Conservation (phyloP, 2,888 invertebrate genomes). For the Mythimna albipuncta region DNA sequence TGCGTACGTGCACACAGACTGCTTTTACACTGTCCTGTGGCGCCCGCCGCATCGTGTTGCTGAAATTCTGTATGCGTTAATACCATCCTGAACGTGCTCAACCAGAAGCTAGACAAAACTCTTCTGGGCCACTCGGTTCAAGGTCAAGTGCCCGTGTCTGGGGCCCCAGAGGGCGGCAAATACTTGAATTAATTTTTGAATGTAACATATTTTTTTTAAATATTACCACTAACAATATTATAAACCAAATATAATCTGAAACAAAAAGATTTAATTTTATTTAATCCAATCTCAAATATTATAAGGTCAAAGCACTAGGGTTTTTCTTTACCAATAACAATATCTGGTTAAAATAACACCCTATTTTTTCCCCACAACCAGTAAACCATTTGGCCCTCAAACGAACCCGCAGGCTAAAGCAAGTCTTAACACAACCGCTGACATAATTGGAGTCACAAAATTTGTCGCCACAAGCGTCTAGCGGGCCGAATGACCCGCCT, state of each 20-base stretch:
- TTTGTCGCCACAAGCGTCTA: slow-evolving; percentile 60
- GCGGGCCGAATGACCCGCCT: slow-evolving; percentile 59
- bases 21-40: too few species aligned
- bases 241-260: too few species aligned
- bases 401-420: slow-evolving; percentile 49
- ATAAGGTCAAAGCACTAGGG: too few species aligned
- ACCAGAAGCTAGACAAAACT: neutral
- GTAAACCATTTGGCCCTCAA: slow-evolving; percentile 23
- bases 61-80: too few species aligned
- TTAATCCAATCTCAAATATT: neutral
- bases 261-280: neutral
- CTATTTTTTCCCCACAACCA: neutral
- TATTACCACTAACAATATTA: too few species aligned
- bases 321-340: neutral
- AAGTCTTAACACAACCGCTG: slow-evolving; percentile 61
- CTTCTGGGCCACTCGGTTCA: slow-evolving; percentile 10
- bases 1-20: too few species aligned
- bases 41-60: too few species aligned
- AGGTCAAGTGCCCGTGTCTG: neutral
- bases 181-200: too few species aligned
- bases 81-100: neutral
- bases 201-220: too few species aligned
- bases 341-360: neutral
- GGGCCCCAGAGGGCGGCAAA: slow-evolving; percentile 1
- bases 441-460: slow-evolving; percentile 59